Percentiles rank a stretch among this genome's conserved stretches.
Conservation (phyloP, 2,113 vertebrate genomes). For the Cephalopterus ornatus region DNA sequence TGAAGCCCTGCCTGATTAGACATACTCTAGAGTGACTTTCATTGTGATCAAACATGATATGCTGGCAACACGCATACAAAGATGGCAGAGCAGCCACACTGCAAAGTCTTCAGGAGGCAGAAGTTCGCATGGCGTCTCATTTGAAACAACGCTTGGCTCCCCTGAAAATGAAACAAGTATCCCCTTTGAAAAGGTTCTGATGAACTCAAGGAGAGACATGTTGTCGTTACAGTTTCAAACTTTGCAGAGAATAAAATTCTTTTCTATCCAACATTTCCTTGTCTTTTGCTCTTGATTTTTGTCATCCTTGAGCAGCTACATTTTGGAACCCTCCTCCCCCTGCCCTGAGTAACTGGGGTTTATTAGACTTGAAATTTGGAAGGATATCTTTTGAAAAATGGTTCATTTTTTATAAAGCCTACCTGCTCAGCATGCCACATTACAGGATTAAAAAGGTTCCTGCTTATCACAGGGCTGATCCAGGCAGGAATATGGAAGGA, state of each 20-base stretch:
- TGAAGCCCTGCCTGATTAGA: constrained; percentile 48
- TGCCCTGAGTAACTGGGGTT: neutral
- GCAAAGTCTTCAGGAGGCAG: neutral
- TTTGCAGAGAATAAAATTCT: neutral
- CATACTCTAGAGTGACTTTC: neutral
- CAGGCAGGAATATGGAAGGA: neutral
- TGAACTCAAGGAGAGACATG: neutral
- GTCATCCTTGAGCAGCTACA: neutral
- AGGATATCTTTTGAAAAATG: neutral
- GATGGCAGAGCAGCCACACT: neutral
- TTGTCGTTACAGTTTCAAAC: neutral
- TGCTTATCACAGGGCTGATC: neutral
- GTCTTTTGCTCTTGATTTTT: neutral
- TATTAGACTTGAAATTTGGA: neutral
- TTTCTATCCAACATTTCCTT: neutral
- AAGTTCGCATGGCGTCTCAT: rapidly evolving
- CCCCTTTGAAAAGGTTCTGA: neutral
- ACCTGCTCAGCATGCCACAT: neutral
- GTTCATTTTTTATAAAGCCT: neutral
- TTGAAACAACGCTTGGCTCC: neutral
- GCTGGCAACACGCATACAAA: neutral
- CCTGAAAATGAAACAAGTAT: neutral
- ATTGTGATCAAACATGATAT: neutral
- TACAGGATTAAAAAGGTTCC: neutral
- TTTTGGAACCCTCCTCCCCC: neutral